A percentile compares a stretch with the other conserved stretches of the same genome.
phyloP scores from a whole-genome alignment of 2,113 vertebrate species.

The Sterna hirundo region DNA sequence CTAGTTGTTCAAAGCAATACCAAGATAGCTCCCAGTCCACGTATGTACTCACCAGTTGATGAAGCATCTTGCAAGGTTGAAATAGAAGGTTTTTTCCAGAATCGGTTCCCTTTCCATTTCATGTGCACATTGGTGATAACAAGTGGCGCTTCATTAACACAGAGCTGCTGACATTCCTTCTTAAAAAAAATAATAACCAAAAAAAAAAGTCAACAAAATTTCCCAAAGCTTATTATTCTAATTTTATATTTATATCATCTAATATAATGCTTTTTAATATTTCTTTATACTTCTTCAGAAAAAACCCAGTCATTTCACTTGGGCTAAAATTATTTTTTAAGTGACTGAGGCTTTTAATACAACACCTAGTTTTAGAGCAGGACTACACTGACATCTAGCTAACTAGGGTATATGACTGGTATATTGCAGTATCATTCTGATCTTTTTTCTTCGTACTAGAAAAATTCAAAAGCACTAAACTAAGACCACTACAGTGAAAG shows the following conservation, averaged over 20 bases:
- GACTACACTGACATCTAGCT: not conserved
- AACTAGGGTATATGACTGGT: not conserved
- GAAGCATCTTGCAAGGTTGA: slow-evolving; percentile 18
- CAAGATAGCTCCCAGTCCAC: not conserved
- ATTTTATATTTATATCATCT: not conserved
- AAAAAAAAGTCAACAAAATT: not conserved
- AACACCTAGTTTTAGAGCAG: not conserved
- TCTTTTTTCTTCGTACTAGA: not conserved
- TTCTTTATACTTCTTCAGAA: not conserved
- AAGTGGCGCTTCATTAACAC: not conserved
- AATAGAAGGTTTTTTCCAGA: not conserved
- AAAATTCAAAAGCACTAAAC: not conserved
- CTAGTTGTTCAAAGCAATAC: not conserved
- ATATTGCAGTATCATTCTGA: not conserved
- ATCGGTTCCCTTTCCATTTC: slow-evolving; percentile 31
- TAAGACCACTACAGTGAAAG: not conserved
- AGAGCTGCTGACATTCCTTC: not conserved
- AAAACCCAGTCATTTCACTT: not conserved
- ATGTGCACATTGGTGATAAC: not conserved
- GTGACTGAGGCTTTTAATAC: not conserved
- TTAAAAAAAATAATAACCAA: not conserved
- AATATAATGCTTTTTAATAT: not conserved
- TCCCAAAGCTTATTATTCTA: not conserved
- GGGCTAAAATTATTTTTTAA: not conserved
- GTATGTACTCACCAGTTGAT: slow-evolving; percentile 27